Conservation (phyloP, 2,888 invertebrate genomes). For the Epistrophella euchroma region DNA sequence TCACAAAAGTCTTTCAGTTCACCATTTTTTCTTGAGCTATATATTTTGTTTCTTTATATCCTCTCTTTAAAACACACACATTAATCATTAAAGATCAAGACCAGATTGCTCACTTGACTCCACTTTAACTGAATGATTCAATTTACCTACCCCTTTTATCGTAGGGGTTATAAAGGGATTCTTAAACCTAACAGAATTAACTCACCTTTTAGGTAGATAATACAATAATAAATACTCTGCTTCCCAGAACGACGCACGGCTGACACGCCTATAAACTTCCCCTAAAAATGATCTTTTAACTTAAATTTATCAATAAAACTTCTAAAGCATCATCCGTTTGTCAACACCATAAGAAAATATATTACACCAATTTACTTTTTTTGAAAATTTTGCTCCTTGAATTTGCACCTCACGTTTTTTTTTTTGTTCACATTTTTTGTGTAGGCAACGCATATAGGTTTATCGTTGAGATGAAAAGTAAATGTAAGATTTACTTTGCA, state of each 20-base stretch:
- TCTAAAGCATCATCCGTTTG: constrained; percentile 59
- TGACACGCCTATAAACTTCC: constrained; percentile 24
- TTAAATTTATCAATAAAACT: constrained; percentile 63
- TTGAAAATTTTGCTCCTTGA: constrained; percentile 17
- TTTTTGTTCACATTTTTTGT: not conserved
- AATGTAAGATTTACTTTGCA: constrained; percentile 48
- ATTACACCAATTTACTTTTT: constrained; percentile 62
- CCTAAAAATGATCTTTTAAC: constrained; percentile 42
- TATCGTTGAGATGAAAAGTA: constrained; percentile 11
- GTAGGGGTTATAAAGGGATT: not conserved
- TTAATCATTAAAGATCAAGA: constrained; percentile 42
- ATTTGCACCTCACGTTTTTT: constrained; percentile 55
- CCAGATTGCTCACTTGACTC: constrained; percentile 25
- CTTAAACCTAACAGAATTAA: constrained; percentile 10
- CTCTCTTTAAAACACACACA: not conserved
- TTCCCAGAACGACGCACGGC: not conserved
- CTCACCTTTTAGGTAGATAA: not conserved
- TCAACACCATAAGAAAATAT: constrained; percentile 69
- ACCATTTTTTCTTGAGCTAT: not conserved
- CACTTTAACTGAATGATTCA: constrained; percentile 12
- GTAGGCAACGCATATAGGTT: not conserved
- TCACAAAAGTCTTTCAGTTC: not conserved
- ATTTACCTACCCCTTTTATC: constrained; percentile 23
- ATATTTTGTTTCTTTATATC: not conserved
- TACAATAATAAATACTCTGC: too few species aligned